These are phyloP conservation scores for Samia ricini DNA, from an alignment of 1,140 invertebrate genomes.

Conservation along the genomic window DNA sequence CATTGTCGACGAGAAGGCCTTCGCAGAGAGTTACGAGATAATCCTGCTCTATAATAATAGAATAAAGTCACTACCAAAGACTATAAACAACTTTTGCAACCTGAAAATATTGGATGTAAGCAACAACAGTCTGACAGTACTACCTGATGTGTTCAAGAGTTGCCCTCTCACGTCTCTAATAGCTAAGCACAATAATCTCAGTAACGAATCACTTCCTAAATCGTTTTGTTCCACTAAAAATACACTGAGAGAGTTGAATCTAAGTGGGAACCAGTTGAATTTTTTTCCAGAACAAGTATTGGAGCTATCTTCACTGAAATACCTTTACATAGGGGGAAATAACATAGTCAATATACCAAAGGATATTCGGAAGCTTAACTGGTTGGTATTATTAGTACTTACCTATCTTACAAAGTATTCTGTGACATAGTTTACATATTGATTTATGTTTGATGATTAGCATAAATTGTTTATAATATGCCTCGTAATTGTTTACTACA, in stretches of 20 bases:
- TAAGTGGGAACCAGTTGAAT: slow-evolving; percentile 93
- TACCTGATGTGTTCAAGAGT: slow-evolving; percentile 86
- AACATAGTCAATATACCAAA: slow-evolving; percentile 88
- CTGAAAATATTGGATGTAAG: slow-evolving; percentile 90
- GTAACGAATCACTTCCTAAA: slow-evolving; percentile 91
- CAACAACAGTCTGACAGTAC: slow-evolving; percentile 86
- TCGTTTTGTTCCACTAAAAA: slow-evolving; percentile 80
- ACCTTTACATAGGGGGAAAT: slow-evolving; percentile 95
- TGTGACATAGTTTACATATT: neutral
- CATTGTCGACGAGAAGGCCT: slow-evolving; percentile 77
- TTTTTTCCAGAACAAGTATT: slow-evolving; percentile 92
- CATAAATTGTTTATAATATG: neutral
- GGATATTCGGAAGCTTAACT: slow-evolving; percentile 88
- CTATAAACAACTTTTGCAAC: slow-evolving; percentile 82
- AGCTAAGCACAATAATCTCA: slow-evolving; percentile 92
- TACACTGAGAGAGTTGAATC: slow-evolving; percentile 89
- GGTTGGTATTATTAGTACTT: slow-evolving; percentile 73
- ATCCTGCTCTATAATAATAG: slow-evolving; percentile 86
- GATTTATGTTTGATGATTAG: neutral
- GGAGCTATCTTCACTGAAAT: slow-evolving; percentile 86
- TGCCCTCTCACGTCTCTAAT: slow-evolving; percentile 86
- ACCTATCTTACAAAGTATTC: neutral
- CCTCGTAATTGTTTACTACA: neutral
- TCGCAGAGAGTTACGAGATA: slow-evolving; percentile 81
- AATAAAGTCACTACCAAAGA: slow-evolving; percentile 76